These are phyloP conservation scores for Oncorhynchus nerka DNA, from an alignment of 2,113 vertebrate species.

Conservation along the genomic window DNA sequence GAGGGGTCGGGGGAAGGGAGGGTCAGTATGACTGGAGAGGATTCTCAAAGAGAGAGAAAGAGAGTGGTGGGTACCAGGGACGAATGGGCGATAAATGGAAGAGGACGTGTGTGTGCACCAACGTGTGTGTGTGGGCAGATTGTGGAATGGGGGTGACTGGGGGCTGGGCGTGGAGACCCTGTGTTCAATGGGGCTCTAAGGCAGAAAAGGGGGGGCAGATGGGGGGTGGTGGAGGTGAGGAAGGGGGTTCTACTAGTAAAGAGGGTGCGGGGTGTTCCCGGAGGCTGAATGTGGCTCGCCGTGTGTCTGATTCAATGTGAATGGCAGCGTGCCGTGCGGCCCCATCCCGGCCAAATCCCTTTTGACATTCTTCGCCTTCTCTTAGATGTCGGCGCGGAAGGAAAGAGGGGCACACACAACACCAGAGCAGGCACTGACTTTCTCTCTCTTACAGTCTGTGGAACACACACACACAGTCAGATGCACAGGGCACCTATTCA, in stretches of 20 bases:
- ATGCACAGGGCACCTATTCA: not conserved
- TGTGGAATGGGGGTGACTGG: slow-evolving; percentile 44
- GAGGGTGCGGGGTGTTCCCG: not conserved
- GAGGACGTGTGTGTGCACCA: slow-evolving; percentile 56
- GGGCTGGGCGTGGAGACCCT: slow-evolving; percentile 41
- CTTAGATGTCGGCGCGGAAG: slow-evolving; percentile 56
- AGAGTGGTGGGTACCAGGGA: slow-evolving; percentile 7
- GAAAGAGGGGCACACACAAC: slow-evolving; percentile 41
- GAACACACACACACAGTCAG: slow-evolving; percentile 10
- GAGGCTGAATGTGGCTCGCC: not conserved
- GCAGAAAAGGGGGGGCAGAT: slow-evolving; percentile 26
- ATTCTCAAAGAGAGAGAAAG: slow-evolving; percentile 3
- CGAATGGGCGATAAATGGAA: slow-evolving; percentile 45
- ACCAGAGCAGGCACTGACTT: slow-evolving; percentile 21
- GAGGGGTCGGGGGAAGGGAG: too few relatives aligned
- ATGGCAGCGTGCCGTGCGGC: slow-evolving; percentile 61
- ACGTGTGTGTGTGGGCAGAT: slow-evolving; percentile 19
- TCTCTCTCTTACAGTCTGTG: slow-evolving; percentile 6
- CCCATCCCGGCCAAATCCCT: slow-evolving; percentile 68
- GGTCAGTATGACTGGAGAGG: too few relatives aligned
- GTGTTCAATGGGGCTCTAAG: slow-evolving; percentile 52
- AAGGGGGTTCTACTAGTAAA: not conserved
- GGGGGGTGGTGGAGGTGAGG: not conserved
- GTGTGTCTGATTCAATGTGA: slow-evolving; percentile 69
- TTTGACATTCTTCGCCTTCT: slow-evolving; percentile 72